phyloP scores from a whole-genome alignment of 2,113 vertebrate species.

The Murina feae region DNA sequence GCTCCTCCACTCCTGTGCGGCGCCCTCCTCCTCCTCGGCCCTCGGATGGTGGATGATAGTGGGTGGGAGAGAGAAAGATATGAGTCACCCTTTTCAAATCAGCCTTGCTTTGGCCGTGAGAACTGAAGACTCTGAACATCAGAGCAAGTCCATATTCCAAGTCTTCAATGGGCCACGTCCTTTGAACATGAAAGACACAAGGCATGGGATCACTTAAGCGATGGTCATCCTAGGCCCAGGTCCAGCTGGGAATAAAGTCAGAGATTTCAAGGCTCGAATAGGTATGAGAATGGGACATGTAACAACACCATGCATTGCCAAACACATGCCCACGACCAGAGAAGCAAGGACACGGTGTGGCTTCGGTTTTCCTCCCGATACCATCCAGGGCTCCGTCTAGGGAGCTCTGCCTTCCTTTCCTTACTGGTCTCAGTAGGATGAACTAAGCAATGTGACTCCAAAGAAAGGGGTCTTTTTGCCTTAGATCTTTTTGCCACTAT shows the following conservation, averaged over 20 bases:
- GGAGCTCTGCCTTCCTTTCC: background rate
- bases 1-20: rapidly evolving
- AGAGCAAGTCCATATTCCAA: slow-evolving; percentile 74
- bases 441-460: background rate
- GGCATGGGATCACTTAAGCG: slow-evolving; percentile 68
- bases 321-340: slow-evolving; percentile 28
- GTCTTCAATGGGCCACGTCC: slow-evolving; percentile 76
- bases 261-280: slow-evolving; percentile 64
- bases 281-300: slow-evolving; percentile 41
- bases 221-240: slow-evolving; percentile 69
- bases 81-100: slow-evolving; percentile 65
- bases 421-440: background rate
- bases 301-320: background rate
- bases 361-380: background rate
- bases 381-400: background rate
- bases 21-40: background rate
- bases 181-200: slow-evolving; percentile 86
- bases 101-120: slow-evolving; percentile 74
- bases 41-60: background rate
- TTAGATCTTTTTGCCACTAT: background rate
- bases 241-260: slow-evolving; percentile 82
- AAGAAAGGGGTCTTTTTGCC: background rate
- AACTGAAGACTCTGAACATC: slow-evolving; percentile 78
- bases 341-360: background rate
- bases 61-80: slow-evolving; percentile 31